A percentile compares a stretch with the other conserved stretches of the same genome.
phyloP scores from a whole-genome alignment of 2,113 vertebrate species.

The Oryctolagus cuniculus region DNA sequence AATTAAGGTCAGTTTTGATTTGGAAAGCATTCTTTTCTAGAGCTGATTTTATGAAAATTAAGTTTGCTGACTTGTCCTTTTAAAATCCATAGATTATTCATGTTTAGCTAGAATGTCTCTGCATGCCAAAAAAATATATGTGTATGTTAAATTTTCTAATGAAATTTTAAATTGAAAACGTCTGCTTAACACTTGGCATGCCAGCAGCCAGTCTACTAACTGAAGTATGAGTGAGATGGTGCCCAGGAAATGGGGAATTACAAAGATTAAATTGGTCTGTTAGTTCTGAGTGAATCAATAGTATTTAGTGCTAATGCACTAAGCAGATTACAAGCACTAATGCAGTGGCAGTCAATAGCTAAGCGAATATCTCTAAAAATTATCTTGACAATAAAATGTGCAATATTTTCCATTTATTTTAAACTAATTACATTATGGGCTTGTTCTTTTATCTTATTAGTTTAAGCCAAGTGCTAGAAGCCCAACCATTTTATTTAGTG shows the following conservation, averaged over 20 bases:
- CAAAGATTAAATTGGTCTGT: constrained; percentile 84
- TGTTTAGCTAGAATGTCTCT: constrained; percentile 33
- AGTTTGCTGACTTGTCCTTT: constrained; percentile 48
- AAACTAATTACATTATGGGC: constrained; percentile 88
- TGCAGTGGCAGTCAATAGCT: constrained; percentile 88
- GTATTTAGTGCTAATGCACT: constrained; percentile 90
- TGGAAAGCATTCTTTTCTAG: constrained; percentile 47
- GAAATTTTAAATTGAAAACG: constrained; percentile 67
- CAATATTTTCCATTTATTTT: constrained; percentile 87
- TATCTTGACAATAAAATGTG: constrained; percentile 88
- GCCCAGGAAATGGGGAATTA: constrained; percentile 82
- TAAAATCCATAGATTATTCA: constrained; percentile 21
- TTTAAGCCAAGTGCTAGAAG: constrained; percentile 80
- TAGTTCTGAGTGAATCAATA: constrained; percentile 89
- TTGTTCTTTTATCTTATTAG: constrained; percentile 81
- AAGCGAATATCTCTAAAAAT: constrained; percentile 87
- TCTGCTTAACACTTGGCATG: constrained; percentile 78
- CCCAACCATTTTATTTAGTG: constrained; percentile 75
- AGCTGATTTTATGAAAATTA: constrained; percentile 66
- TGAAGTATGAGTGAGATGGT: constrained; percentile 80
- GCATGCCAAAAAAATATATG: not conserved
- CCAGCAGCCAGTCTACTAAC: constrained; percentile 76
- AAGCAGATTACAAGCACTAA: constrained; percentile 89
- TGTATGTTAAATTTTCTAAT: constrained; percentile 51
- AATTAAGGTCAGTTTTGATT: constrained; percentile 60